A percentile compares a stretch with the other conserved stretches of the same genome.
These are phyloP conservation scores for Lasioglossum marginatum DNA, from an alignment of 2,888 invertebrate species.

Conservation along the genomic window DNA sequence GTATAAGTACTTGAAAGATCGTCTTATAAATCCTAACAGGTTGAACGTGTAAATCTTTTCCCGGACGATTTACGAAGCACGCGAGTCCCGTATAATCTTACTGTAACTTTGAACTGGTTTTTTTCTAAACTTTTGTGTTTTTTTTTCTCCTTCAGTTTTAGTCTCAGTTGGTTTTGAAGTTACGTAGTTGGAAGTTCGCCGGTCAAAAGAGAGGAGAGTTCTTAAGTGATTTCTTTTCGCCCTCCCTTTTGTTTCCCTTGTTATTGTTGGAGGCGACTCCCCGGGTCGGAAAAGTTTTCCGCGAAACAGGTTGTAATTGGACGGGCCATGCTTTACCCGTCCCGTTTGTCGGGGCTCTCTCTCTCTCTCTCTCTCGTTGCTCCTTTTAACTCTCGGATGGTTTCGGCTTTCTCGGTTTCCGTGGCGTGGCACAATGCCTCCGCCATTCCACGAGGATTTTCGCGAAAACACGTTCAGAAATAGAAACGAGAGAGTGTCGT, in stretches of 20 bases:
- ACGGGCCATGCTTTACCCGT: not conserved
- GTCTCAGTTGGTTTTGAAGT: constrained; percentile 6
- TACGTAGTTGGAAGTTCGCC: not conserved
- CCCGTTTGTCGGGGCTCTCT: not conserved
- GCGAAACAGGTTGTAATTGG: constrained; percentile 31
- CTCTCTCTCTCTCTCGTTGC: not conserved
- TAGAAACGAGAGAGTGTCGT: not conserved
- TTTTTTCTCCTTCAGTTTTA: not conserved
- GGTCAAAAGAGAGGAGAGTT: not conserved
- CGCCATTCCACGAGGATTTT: not conserved
- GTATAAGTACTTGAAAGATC: not conserved
- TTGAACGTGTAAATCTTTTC: not conserved
- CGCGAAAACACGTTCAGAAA: not conserved
- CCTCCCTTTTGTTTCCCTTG: not conserved
- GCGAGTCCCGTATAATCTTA: not conserved
- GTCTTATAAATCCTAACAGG: not conserved
- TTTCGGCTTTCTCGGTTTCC: not conserved
- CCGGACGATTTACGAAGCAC: not conserved
- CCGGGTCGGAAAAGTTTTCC: constrained; percentile 12
- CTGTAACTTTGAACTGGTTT: not conserved
- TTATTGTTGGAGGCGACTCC: not conserved
- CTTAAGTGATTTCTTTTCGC: constrained; percentile 21
- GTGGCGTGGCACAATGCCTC: not conserved
- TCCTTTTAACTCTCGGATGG: not conserved
- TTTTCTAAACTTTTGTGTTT: not conserved